Evolutionary conservation across 2,888 invertebrate species (phyloP).

Genomic region (Luperina testacea): DNA sequence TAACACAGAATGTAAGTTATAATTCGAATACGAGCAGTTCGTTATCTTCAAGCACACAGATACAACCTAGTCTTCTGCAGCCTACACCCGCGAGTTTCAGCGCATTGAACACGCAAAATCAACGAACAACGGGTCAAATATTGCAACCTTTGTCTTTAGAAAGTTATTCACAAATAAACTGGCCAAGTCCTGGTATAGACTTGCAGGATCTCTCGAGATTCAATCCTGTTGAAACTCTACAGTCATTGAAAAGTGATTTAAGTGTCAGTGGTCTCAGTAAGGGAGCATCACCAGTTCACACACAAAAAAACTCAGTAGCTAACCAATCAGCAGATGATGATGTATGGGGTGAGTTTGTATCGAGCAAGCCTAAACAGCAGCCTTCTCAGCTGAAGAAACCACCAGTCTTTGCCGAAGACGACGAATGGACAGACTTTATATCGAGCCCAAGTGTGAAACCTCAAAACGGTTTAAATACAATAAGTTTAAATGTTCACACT

Average conservation of each 20-base stretch:
- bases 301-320: slow-evolving; percentile 68
- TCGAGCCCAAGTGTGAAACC: slow-evolving; percentile 85
- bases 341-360: slow-evolving; percentile 91
- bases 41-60: slow-evolving; percentile 50
- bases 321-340: slow-evolving; percentile 86
- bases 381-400: slow-evolving; percentile 74
- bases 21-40: slow-evolving; percentile 64
- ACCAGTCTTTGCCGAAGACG: slow-evolving; percentile 80
- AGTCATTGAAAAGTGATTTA: slow-evolving; percentile 83
- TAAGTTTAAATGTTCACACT: slow-evolving; percentile 86
- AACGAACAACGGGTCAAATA: slow-evolving; percentile 84
- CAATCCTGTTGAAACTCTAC: slow-evolving; percentile 87
- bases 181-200: slow-evolving; percentile 91
- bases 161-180: slow-evolving; percentile 90
- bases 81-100: slow-evolving; percentile 72
- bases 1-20: slow-evolving; percentile 67
- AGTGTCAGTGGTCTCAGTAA: slow-evolving; percentile 79
- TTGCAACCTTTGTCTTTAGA: slow-evolving; percentile 87
- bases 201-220: slow-evolving; percentile 87
- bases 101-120: slow-evolving; percentile 67
- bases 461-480: slow-evolving; percentile 86
- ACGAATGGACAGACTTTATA: slow-evolving; percentile 89
- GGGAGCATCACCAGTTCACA: slow-evolving; percentile 80
- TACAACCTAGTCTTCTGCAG: slow-evolving; percentile 75
- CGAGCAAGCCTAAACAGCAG: slow-evolving; percentile 83